Conservation (phyloP, 1,140 invertebrate genomes). For the Philotrypesis tridentata region DNA sequence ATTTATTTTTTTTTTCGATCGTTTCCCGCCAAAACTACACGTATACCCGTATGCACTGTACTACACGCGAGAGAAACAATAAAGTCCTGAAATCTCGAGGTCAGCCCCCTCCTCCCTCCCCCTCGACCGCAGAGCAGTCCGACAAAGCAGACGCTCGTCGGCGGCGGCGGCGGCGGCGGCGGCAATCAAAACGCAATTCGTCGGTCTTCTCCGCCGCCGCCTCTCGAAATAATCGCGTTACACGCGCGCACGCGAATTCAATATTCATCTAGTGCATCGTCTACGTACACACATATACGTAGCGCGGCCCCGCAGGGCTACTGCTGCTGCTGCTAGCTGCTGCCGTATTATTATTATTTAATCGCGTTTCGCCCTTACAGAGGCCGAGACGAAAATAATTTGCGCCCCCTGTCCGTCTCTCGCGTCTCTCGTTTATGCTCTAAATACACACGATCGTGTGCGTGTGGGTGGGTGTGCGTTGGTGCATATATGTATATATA, state of each 20-base stretch:
- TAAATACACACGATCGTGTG: too few species aligned
- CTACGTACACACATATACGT: too few species aligned
- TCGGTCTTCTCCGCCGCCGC: neutral
- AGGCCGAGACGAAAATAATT: slow-evolving; percentile 40
- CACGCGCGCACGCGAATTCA: slow-evolving; percentile 4
- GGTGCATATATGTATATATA: neutral
- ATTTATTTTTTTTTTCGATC: neutral
- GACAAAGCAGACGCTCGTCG: slow-evolving; percentile 1
- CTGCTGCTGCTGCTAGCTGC: too few species aligned
- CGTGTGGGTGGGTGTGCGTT: neutral
- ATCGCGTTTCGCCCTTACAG: slow-evolving; percentile 20
- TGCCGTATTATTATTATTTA: slow-evolving; percentile 19
- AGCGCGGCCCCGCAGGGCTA: too few species aligned
- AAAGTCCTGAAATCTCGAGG: slow-evolving; percentile 3
- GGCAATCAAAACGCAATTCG: slow-evolving; percentile 15
- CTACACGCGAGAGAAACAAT: slow-evolving; percentile 8
- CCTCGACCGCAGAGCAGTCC: neutral
- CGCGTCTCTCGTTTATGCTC: neutral
- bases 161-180: too few species aligned
- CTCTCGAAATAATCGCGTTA: slow-evolving; percentile 12
- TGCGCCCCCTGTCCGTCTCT: neutral
- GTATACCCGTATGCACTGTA: too few species aligned
- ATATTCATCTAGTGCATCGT: slow-evolving; percentile 24
- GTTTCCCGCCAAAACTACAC: too few species aligned
- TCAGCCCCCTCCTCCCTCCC: too few species aligned